phyloP scores from a whole-genome alignment of 1,140 invertebrate species.

The Teleopsis dalmanni region DNA sequence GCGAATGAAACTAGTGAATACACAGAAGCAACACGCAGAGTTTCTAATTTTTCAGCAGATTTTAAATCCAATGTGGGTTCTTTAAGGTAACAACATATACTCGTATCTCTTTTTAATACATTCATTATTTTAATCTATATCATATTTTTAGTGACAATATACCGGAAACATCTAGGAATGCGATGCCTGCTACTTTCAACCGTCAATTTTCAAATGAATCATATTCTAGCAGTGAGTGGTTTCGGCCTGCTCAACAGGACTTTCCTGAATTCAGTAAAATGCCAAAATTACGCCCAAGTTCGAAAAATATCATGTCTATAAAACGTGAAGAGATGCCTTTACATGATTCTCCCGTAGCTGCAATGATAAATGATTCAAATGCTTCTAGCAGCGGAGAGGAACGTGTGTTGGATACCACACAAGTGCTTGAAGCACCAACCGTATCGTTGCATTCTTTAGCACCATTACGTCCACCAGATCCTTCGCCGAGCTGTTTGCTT shows the following conservation, averaged over 20 bases:
- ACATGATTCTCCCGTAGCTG: slow-evolving; percentile 27
- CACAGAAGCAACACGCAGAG: slow-evolving; percentile 5
- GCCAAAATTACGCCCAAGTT: slow-evolving; percentile 35
- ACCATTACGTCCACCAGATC: slow-evolving; percentile 14
- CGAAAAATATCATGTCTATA: slow-evolving; percentile 40
- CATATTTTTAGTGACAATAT: neutral
- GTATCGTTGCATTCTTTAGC: slow-evolving; percentile 1
- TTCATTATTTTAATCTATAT: neutral
- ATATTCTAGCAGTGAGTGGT: slow-evolving; percentile 34
- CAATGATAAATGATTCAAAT: slow-evolving; percentile 40
- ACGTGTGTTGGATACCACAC: slow-evolving; percentile 11
- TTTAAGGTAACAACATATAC: slow-evolving; percentile 15
- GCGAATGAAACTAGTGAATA: slow-evolving; percentile 2
- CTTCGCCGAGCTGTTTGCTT: slow-evolving; percentile 10
- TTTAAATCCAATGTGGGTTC: slow-evolving; percentile 10
- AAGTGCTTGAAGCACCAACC: neutral
- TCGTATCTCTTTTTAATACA: neutral
- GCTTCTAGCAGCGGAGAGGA: slow-evolving; percentile 39
- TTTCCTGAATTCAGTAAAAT: slow-evolving; percentile 40
- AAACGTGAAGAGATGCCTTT: slow-evolving; percentile 33
- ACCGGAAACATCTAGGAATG: neutral
- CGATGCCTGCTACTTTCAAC: neutral
- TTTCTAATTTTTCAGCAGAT: slow-evolving; percentile 11
- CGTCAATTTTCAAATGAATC: slow-evolving; percentile 20
- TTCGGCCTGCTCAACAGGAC: slow-evolving; percentile 27